A percentile compares a stretch with the other conserved stretches of the same genome.
Evolutionary conservation across 2,888 invertebrate species (phyloP).

Genomic region (Drosophila falleni): DNA sequence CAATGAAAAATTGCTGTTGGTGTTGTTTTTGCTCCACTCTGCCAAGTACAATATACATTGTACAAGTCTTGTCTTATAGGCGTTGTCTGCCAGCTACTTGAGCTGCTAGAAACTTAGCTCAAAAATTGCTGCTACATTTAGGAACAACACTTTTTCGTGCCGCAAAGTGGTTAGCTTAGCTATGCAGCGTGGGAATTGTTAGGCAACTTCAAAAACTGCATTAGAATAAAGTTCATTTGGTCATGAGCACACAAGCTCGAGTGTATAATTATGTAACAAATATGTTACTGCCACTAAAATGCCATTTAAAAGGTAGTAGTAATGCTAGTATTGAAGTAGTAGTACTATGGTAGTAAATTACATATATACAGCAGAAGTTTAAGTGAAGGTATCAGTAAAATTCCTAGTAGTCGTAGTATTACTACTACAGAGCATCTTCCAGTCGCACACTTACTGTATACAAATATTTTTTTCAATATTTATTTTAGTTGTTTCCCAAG

Average conservation of each 20-base stretch:
- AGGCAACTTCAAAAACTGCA: slow-evolving; percentile 22
- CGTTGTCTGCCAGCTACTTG: slow-evolving; percentile 49
- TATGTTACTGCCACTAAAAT: not conserved
- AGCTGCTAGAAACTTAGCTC: slow-evolving; percentile 30
- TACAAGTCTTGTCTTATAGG: slow-evolving; percentile 43
- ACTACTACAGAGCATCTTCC: slow-evolving; percentile 3
- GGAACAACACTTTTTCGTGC: slow-evolving; percentile 52
- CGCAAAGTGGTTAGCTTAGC: slow-evolving; percentile 20
- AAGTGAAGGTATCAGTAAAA: not conserved
- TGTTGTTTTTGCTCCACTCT: slow-evolving; percentile 13
- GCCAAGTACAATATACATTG: not conserved
- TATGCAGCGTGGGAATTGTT: slow-evolving; percentile 44
- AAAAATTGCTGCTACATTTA: slow-evolving; percentile 43
- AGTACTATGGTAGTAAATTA: not conserved
- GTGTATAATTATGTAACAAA: slow-evolving; percentile 3
- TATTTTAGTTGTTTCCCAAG: slow-evolving; percentile 27
- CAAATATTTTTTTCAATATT: slow-evolving; percentile 13
- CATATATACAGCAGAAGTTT: not conserved
- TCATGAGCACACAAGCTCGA: slow-evolving; percentile 11
- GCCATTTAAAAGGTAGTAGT: not conserved
- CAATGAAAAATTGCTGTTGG: slow-evolving; percentile 54
- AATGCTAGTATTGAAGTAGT: not conserved
- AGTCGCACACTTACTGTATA: not conserved
- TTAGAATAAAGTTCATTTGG: slow-evolving; percentile 48
- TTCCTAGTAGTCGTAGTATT: not conserved